These are phyloP conservation scores for Sebastes cheni DNA, from an alignment of 2,797 vertebrate species.

Conservation along the genomic window DNA sequence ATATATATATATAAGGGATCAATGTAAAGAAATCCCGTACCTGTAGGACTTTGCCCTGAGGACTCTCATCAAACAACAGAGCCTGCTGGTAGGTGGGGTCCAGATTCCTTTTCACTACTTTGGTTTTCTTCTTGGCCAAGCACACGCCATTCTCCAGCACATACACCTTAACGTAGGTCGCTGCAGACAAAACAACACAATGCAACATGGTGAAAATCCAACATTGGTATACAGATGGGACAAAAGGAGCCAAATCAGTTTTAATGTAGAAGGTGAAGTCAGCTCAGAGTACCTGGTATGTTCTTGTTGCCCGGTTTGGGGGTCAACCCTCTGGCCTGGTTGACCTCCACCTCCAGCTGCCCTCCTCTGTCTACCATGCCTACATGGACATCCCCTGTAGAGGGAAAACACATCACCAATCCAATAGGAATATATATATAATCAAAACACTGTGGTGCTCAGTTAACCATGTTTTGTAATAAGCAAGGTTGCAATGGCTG, in stretches of 20 bases:
- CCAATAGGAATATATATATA: neutral
- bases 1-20: neutral
- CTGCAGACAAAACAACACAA: constrained; percentile 67
- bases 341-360: constrained; percentile 96
- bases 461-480: neutral
- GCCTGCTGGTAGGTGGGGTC: constrained; percentile 96
- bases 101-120: constrained; percentile 91
- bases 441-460: neutral
- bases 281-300: constrained; percentile 86
- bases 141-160: constrained; percentile 94
- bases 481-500: constrained; percentile 12
- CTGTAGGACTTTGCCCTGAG: constrained; percentile 96
- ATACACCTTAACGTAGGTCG: constrained; percentile 97
- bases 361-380: constrained; percentile 92
- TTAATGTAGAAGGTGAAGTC: neutral
- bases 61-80: constrained; percentile 95
- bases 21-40: constrained; percentile 52
- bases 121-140: constrained; percentile 98
- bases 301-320: constrained; percentile 94
- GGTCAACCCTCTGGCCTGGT: constrained; percentile 92
- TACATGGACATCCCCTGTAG: constrained; percentile 91
- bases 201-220: neutral
- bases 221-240: neutral
- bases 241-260: neutral
- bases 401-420: neutral